Base-by-base conservation (phyloP, 2,888 invertebrate species). In the Lobophora halterata region DNA sequence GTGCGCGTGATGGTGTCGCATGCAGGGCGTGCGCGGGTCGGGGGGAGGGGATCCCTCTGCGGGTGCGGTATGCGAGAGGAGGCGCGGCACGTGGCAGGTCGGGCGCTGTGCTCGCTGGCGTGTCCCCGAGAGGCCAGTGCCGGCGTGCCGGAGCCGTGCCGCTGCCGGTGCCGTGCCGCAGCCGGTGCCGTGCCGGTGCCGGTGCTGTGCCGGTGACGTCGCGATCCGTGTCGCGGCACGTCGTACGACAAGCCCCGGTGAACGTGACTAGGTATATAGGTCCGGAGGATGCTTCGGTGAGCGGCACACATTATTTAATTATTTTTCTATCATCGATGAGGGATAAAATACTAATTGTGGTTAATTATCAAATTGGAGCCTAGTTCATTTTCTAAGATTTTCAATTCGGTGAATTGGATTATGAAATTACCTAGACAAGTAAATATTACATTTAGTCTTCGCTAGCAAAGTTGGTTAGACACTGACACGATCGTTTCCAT, bases 241-340 rank as follows among this genome's bases (percentile, higher is more conserved):
- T 60, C 63, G 55, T 56, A 36, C 54, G 48, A 41, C 43, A 42
- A 65, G 70, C 66, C 63, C n/a, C 61, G 55, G 62, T 59, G 64
- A 54, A 39, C 52, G 58, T 60, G 60, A 53, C 53, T 49, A 14
- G 14, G 50, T 49, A 49, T 44, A 44, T 52, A 52, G 51, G 61
- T 61, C 57, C 60, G 57, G 51, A 57, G 56, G 55, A 65, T 58
- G 65, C 58, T 57, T 59, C 61, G 41, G 69, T 68, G 69, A 67
- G 58, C 63, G 56, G 65, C 57, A 65, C 63, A 63, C 61, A 55
- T 40, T 42, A 34, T 48, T 37, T 52, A 57, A 58, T 61, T 70
- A 69, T 71, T 70, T 71, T 67, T 71, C 68, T 71, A 71, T 70
- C 65, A 67, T 71, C 67, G 55, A 45, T 55, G 55, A 37, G 37